These are phyloP conservation scores for Cyprinus carpio DNA, from an alignment of 2,113 vertebrate genomes.

Conservation along the genomic window DNA sequence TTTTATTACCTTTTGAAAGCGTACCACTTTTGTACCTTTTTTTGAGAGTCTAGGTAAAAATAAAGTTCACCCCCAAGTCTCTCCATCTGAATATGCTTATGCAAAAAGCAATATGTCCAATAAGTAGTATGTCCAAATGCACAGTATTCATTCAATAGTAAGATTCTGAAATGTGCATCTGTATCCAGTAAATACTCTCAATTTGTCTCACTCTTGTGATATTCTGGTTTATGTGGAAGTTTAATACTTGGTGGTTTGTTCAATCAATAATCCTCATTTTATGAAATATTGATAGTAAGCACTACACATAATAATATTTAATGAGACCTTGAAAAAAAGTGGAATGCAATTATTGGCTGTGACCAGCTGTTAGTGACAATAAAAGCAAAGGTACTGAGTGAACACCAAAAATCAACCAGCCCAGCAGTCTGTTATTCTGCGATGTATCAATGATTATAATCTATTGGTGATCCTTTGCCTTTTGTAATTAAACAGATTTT, in stretches of 20 bases:
- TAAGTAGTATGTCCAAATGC: not conserved
- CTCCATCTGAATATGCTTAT: not conserved
- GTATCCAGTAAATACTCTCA: not conserved
- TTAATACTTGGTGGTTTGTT: not conserved
- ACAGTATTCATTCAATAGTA: not conserved
- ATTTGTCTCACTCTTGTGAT: not conserved
- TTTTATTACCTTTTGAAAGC: too few species aligned
- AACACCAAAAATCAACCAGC: conserved; percentile 7
- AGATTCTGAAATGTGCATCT: not conserved
- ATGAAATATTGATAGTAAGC: not conserved
- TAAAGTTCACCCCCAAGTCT: not conserved
- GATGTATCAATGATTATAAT: conserved; percentile 63
- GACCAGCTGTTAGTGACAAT: not conserved
- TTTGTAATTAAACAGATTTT: conserved; percentile 40
- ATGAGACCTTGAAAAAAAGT: not conserved
- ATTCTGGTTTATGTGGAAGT: not conserved
- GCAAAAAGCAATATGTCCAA: not conserved
- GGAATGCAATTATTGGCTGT: not conserved
- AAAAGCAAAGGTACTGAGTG: not conserved
- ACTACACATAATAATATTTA: not conserved
- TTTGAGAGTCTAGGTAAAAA: too few species aligned
- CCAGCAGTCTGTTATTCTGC: not conserved
- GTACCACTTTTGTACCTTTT: too few species aligned
- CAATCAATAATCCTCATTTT: not conserved
- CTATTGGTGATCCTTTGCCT: conserved; percentile 61